phyloP scores from a whole-genome alignment of 2,888 invertebrate species.

The Hypercompe scribonia region DNA sequence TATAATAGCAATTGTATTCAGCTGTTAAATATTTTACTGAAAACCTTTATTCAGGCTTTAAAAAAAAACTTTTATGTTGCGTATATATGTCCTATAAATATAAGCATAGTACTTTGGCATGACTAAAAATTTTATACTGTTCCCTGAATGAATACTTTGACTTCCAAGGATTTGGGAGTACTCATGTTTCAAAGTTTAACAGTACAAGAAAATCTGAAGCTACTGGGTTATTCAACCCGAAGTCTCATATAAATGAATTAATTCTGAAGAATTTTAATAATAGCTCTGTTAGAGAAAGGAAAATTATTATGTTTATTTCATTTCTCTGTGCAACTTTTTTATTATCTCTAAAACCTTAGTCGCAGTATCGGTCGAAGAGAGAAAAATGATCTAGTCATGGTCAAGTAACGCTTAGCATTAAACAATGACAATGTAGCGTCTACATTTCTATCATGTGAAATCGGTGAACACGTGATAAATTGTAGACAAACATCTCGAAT shows the following conservation, averaged over 20 bases:
- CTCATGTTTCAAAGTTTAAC: background rate
- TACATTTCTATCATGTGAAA: background rate
- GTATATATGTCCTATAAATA: background rate
- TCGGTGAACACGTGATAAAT: background rate
- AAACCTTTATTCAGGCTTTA: no score
- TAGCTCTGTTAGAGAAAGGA: no score
- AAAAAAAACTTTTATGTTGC: background rate
- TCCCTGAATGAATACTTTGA: background rate
- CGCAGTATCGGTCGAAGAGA: background rate
- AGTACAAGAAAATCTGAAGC: background rate
- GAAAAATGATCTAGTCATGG: background rate
- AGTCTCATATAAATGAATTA: background rate
- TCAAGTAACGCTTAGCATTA: background rate
- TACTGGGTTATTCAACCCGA: background rate
- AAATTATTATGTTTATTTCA: background rate
- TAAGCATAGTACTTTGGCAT: background rate
- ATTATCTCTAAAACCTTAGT: background rate
- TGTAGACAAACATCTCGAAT: constrained; percentile 8
- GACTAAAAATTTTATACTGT: background rate
- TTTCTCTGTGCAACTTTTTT: background rate
- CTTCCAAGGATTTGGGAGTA: background rate
- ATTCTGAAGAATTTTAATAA: background rate
- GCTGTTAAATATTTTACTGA: no score
- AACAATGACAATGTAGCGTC: background rate
- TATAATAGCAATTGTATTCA: no score